These are phyloP conservation scores for Myiothlypis chrysogaster DNA, from an alignment of 2,797 vertebrate species.

Conservation along the genomic window DNA sequence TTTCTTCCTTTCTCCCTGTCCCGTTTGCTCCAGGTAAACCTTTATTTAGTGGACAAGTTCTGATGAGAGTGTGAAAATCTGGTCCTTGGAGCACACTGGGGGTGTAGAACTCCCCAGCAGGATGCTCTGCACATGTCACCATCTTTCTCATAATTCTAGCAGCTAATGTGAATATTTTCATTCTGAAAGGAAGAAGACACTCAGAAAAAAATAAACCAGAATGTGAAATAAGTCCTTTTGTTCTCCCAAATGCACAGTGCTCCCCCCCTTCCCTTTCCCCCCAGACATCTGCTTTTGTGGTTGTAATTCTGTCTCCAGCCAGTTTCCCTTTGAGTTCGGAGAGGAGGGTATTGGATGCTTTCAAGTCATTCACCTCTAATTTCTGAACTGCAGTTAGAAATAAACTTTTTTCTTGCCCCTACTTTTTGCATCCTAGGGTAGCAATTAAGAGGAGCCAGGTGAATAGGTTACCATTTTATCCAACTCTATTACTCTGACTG, in stretches of 20 bases:
- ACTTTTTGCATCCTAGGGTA: conserved; percentile 60
- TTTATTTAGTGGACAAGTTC: background rate
- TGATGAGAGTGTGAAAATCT: background rate
- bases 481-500: conserved; percentile 74
- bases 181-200: background rate
- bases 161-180: background rate
- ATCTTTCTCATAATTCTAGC: background rate
- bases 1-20: background rate
- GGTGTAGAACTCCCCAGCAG: background rate
- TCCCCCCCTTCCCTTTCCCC: background rate
- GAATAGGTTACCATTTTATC: conserved; percentile 73
- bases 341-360: background rate
- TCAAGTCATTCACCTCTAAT: conserved; percentile 56
- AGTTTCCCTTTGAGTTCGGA: background rate
- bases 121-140: background rate
- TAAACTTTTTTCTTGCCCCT: conserved; percentile 47
- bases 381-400: conserved; percentile 71
- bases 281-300: background rate
- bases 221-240: background rate
- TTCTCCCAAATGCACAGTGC: background rate
- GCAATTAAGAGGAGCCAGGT: conserved; percentile 69
- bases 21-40: background rate
- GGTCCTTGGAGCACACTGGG: background rate
- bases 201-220: background rate
- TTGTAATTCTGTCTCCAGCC: background rate